phyloP scores from a whole-genome alignment of 2,888 invertebrate genomes.

The Lasioglossum lativentre region DNA sequence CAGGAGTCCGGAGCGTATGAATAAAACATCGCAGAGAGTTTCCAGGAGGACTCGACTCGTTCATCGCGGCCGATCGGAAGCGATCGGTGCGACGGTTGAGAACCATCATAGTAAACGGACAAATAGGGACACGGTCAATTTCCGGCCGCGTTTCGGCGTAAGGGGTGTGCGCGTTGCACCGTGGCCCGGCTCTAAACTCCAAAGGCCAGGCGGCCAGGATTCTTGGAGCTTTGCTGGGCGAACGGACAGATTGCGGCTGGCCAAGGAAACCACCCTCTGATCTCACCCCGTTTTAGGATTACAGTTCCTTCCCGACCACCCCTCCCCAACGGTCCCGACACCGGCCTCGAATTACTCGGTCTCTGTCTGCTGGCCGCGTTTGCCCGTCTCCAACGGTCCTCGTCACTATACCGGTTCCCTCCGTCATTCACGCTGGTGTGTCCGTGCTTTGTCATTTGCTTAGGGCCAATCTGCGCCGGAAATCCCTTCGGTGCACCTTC shows the following conservation, averaged over 20 bases:
- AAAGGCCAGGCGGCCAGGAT: conserved; percentile 78
- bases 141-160: conserved; percentile 75
- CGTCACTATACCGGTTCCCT: conserved; percentile 48
- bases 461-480: conserved; percentile 79
- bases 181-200: conserved; percentile 78
- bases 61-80: neutral
- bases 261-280: conserved; percentile 78
- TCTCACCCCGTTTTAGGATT: conserved; percentile 69
- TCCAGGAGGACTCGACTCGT: neutral
- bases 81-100: conserved; percentile 62
- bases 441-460: conserved; percentile 82
- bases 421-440: conserved; percentile 53
- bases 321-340: conserved; percentile 4
- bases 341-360: conserved; percentile 40
- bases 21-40: neutral
- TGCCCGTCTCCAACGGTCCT: conserved; percentile 11
- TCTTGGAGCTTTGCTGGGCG: conserved; percentile 75
- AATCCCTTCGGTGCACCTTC: conserved; percentile 72
- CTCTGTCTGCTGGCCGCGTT: conserved; percentile 22
- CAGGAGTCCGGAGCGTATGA: neutral
- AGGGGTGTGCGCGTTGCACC: conserved; percentile 74
- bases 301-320: conserved; percentile 47
- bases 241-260: conserved; percentile 82
- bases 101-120: conserved; percentile 75
- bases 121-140: conserved; percentile 82